Base-by-base conservation (phyloP, 1,140 invertebrate genomes). In the Leptinotarsa lineolata region DNA sequence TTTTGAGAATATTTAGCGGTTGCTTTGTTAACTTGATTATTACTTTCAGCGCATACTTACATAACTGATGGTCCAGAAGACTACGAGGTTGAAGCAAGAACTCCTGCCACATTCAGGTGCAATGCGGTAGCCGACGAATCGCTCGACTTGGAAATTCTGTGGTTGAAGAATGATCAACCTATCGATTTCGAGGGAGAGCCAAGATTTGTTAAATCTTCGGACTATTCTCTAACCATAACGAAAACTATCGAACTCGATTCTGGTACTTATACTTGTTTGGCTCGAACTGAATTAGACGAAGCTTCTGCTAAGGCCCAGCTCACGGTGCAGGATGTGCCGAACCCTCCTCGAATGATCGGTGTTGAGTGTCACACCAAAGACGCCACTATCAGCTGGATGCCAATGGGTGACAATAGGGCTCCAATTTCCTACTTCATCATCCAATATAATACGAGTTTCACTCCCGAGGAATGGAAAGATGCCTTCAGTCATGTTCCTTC, bases 191-290 rank as follows among this genome's bases (percentile, higher is more conserved):
- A 96, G 68, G 86, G 88, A 70, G 91, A 96, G 84, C 94, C 94
- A 44, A 89, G 94, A 58, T 95, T 95, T 83, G 88, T 93, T 1
- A 89, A 91, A 82, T 91, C 92, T 69, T 93, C 93, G 76, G 96
- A 98, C 86, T 95, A 95, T 83, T 98, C 97, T 0, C 86, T 99
- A 67, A 94, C 94, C 11, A 97, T 99, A 69, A 93, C 94, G 8
- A 96, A 97, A 85, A 97, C 96, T 15, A 94, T 92, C 24, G 96
- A 97, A 85, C 85, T 97, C 68, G 96, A 99, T 86, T 97, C 97
- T 12, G 97, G 97, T 15, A 90, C 90, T 63, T 99, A 99, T 81
- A 98, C 97, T 0, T 99, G 98, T 86, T 90, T 97, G n/a, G 97
- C 97, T 2, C 89, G 87, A 59, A 99, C 97, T 2, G 90, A 92